Evolutionary conservation across 1,140 invertebrate species (phyloP).

Genomic region (Delia radicum): DNA sequence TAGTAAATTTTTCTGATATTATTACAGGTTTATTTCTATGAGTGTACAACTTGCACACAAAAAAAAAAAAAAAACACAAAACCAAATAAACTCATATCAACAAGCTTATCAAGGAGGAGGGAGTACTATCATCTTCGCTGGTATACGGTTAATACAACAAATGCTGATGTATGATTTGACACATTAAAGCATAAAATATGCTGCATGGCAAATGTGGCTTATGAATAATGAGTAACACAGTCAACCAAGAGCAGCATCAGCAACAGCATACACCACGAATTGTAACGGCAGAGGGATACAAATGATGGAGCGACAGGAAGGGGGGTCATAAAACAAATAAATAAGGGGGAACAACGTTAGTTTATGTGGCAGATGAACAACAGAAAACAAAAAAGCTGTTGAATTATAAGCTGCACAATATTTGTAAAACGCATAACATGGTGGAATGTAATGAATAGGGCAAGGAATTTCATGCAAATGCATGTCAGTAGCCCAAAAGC

Average conservation of each 20-base stretch:
- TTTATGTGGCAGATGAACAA: background rate
- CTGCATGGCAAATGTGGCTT: conserved; percentile 34
- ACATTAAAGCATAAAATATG: conserved; percentile 55
- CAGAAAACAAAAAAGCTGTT: conserved; percentile 27
- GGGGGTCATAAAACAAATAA: background rate
- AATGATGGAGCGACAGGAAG: background rate
- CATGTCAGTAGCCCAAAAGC: too few species aligned
- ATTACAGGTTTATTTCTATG: background rate
- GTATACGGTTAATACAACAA: conserved; percentile 32
- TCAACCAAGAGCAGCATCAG: background rate
- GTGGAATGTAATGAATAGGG: background rate
- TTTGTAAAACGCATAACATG: conserved; percentile 20
- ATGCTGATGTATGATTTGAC: conserved; percentile 55
- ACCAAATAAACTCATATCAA: background rate
- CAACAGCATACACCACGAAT: background rate
- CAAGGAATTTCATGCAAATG: too few species aligned
- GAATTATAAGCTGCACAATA: conserved; percentile 48
- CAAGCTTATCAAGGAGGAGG: background rate
- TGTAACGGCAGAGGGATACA: too few species aligned
- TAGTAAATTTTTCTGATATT: too few species aligned
- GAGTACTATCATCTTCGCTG: background rate
- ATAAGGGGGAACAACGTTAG: background rate
- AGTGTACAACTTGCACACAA: background rate
- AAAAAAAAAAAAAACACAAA: background rate
- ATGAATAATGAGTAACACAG: conserved; percentile 19